These are phyloP conservation scores for Battus philenor DNA, from an alignment of 1,140 invertebrate species.

Conservation along the genomic window DNA sequence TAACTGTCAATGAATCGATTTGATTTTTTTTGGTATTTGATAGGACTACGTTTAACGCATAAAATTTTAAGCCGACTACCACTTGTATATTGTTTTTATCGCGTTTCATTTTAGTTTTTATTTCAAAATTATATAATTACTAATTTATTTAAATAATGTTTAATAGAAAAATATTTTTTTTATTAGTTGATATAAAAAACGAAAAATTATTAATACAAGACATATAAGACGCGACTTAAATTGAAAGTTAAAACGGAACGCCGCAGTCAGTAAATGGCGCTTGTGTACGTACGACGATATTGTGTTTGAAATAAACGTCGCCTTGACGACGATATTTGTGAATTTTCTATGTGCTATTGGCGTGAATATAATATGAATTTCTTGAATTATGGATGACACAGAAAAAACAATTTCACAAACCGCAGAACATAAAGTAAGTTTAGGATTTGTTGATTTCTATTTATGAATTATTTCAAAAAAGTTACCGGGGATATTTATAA, in stretches of 20 bases:
- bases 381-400: constrained; percentile 67
- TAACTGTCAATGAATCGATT: too few relatives aligned
- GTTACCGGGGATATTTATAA: constrained; percentile 39
- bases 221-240: too few relatives aligned
- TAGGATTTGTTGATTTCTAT: constrained; percentile 17
- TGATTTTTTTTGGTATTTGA: too few relatives aligned
- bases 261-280: constrained; percentile 43
- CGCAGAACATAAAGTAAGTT: constrained; percentile 48
- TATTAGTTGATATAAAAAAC: too few relatives aligned
- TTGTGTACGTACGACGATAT: constrained; percentile 50
- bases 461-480: constrained; percentile 18
- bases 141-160: too few relatives aligned
- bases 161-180: too few relatives aligned
- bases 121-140: too few relatives aligned
- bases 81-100: too few relatives aligned
- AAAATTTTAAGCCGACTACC: too few relatives aligned
- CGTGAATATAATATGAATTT: constrained; percentile 61
- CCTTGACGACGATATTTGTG: constrained; percentile 65
- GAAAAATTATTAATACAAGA: too few relatives aligned
- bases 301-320: constrained; percentile 72
- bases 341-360: constrained; percentile 44
- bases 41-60: too few relatives aligned
- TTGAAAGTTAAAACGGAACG: constrained; percentile 43
- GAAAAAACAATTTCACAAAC: constrained; percentile 40
- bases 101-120: too few relatives aligned